phyloP scores from a whole-genome alignment of 2,113 vertebrate species.

The Neotragus moschatus region DNA sequence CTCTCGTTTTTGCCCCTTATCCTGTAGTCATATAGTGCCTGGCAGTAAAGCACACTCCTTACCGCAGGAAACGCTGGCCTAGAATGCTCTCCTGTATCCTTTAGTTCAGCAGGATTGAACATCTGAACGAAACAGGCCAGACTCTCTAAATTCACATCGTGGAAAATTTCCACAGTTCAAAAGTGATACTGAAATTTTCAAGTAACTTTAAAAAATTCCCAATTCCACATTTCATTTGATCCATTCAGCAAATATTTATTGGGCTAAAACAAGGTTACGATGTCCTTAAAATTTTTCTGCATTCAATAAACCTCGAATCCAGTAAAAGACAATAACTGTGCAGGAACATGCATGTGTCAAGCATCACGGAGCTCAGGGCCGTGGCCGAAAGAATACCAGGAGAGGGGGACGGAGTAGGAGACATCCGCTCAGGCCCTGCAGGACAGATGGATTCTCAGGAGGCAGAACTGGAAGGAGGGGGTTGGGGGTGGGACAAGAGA shows the following conservation, averaged over 20 bases:
- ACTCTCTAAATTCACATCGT: not conserved
- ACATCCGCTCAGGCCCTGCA: not conserved
- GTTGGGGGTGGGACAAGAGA: no score
- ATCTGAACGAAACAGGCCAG: not conserved
- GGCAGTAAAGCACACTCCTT: not conserved
- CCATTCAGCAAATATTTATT: not conserved
- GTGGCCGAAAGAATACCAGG: no score
- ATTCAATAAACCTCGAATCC: not conserved
- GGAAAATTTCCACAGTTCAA: not conserved
- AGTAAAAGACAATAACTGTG: not conserved
- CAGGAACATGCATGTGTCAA: fast-evolving
- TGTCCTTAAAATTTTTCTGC: not conserved
- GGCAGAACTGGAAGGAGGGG: not conserved
- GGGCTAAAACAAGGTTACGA: not conserved
- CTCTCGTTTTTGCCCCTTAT: not conserved
- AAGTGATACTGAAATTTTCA: not conserved
- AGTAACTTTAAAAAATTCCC: not conserved
- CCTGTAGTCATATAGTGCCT: no score
- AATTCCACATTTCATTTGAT: not conserved
- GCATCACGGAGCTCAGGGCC: not conserved
- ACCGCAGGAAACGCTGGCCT: not conserved
- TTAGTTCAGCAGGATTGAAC: not conserved
- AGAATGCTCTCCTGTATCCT: not conserved
- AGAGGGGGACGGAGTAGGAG: not conserved
- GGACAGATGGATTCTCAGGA: fast-evolving